Evolutionary conservation across 2,888 invertebrate species (phyloP).

Genomic region (Bellardia bayeri): DNA sequence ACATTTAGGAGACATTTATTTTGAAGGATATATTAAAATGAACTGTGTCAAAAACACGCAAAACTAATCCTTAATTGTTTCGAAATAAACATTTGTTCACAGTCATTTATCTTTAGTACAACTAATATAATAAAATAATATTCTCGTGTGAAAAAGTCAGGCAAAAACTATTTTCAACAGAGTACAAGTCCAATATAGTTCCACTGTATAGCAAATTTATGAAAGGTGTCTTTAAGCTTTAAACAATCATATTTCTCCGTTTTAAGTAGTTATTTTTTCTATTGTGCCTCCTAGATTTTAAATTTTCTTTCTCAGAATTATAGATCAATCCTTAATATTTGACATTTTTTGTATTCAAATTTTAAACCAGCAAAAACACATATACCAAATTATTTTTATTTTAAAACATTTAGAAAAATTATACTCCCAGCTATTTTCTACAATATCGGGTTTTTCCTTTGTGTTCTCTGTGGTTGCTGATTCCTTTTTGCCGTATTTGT

Average conservation of each 20-base stretch:
- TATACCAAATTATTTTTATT: not conserved
- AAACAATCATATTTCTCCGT: not conserved
- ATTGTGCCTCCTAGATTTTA: not conserved
- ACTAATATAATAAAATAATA: too few relatives aligned
- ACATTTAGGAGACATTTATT: too few relatives aligned
- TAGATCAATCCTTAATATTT: not conserved
- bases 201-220: not conserved
- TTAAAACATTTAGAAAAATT: not conserved
- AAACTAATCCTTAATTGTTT: too few relatives aligned
- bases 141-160: too few relatives aligned
- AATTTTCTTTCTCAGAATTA: not conserved
- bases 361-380: not conserved
- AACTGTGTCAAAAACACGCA: too few relatives aligned
- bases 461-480: not conserved
- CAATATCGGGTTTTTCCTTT: not conserved
- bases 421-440: conserved; percentile 14
- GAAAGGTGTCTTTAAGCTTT: not conserved
- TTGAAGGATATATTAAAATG: not conserved
- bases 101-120: too few relatives aligned
- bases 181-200: too few relatives aligned
- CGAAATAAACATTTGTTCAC: too few relatives aligned
- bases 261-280: not conserved
- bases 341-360: not conserved
- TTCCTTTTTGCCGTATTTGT: not conserved
- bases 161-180: too few relatives aligned